A percentile compares a stretch with the other conserved stretches of the same genome.
Conservation (phyloP, 2,888 invertebrate species). For the Leptinotarsa tumamoca region DNA sequence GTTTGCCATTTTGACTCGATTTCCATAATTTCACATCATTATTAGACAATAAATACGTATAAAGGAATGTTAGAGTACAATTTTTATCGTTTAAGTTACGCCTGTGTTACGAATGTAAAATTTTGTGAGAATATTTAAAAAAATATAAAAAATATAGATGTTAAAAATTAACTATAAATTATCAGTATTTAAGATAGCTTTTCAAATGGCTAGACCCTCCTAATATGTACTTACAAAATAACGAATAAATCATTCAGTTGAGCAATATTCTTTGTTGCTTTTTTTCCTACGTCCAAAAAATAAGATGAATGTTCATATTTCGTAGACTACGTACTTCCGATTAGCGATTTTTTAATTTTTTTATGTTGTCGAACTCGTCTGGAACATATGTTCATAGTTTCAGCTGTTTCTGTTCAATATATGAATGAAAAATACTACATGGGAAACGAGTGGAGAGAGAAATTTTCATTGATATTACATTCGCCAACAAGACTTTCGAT, state of each 20-base stretch:
- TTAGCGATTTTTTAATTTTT: too few species aligned
- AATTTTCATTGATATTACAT: neutral
- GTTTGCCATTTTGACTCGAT: slow-evolving; percentile 20
- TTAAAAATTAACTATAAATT: slow-evolving; percentile 65
- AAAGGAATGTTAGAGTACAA: slow-evolving; percentile 30
- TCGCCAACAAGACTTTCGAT: neutral
- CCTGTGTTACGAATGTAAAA: slow-evolving; percentile 34
- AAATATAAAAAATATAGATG: slow-evolving; percentile 59
- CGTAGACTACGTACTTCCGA: too few species aligned
- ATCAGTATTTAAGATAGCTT: slow-evolving; percentile 69
- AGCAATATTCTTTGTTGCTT: slow-evolving; percentile 51
- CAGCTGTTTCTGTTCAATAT: too few species aligned
- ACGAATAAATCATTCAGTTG: slow-evolving; percentile 63
- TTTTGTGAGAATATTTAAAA: slow-evolving; percentile 54
- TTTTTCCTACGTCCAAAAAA: neutral
- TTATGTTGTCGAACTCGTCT: too few species aligned
- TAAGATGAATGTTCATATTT: too few species aligned
- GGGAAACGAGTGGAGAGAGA: neutral
- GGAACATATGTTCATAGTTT: too few species aligned
- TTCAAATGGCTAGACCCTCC: slow-evolving; percentile 67
- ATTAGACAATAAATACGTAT: slow-evolving; percentile 45
- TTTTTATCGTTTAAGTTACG: slow-evolving; percentile 25
- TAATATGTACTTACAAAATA: slow-evolving; percentile 65
- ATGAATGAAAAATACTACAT: too few species aligned
- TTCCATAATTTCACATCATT: slow-evolving; percentile 29